Conservation (phyloP, 2,888 invertebrate species). For the Hypomecis atomaria region DNA sequence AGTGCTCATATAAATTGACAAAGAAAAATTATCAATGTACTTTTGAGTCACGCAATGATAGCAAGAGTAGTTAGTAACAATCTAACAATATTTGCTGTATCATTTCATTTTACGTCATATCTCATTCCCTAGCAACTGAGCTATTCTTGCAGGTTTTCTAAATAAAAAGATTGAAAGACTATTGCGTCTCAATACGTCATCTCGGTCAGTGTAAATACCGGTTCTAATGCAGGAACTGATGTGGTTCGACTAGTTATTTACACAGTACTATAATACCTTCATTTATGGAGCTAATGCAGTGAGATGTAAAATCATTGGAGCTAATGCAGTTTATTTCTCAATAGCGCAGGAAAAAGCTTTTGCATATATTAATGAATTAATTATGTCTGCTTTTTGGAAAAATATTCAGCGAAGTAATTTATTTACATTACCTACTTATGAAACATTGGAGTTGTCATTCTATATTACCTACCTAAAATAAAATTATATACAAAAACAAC, state of each 20-base stretch:
- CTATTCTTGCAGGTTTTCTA: background rate
- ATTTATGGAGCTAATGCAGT: too few species aligned
- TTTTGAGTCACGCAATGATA: slow-evolving; percentile 3
- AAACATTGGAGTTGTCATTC: too few species aligned
- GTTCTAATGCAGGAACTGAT: slow-evolving; percentile 24
- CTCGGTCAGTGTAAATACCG: slow-evolving; percentile 10
- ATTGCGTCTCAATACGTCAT: slow-evolving; percentile 9
- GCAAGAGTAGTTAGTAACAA: slow-evolving; percentile 10
- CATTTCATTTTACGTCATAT: background rate
- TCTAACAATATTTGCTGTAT: slow-evolving; percentile 7
- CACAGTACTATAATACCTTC: background rate
- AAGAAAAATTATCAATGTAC: slow-evolving; percentile 10
- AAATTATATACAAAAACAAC: too few species aligned
- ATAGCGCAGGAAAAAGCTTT: too few species aligned
- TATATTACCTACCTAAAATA: too few species aligned
- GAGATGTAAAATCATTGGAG: too few species aligned
- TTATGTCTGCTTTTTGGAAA: too few species aligned
- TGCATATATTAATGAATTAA: too few species aligned
- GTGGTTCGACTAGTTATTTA: slow-evolving; percentile 14
- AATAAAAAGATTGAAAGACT: background rate
- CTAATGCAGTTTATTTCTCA: too few species aligned
- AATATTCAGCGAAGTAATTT: too few species aligned
- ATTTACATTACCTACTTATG: too few species aligned
- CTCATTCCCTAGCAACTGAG: background rate
- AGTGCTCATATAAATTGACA: background rate